Percentiles rank a stretch among this genome's conserved stretches.
These are phyloP conservation scores for Ptychochromis oligacanthus DNA, from an alignment of 2,113 vertebrate species.

Conservation along the genomic window DNA sequence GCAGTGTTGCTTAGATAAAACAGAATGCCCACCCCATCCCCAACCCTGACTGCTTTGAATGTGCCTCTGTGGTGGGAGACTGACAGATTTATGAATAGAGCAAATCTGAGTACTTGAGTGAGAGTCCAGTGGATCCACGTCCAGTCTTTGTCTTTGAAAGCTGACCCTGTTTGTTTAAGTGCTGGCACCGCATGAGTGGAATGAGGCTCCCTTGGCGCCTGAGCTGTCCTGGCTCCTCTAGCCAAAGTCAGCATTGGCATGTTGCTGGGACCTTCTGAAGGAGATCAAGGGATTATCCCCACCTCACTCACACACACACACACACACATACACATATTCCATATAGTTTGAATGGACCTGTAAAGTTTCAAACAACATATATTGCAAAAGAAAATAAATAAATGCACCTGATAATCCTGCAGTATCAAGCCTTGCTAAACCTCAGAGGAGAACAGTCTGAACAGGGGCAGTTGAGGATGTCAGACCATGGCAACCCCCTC, in stretches of 20 bases:
- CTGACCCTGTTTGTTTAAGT: conserved; percentile 76
- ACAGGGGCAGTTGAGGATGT: conserved; percentile 24
- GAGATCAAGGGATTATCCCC: conserved; percentile 66
- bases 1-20: conserved; percentile 8
- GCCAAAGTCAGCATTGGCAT: conserved; percentile 75
- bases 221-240: conserved; percentile 50
- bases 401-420: neutral
- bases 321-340: conserved; percentile 20
- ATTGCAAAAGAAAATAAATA: neutral
- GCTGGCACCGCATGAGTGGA: conserved; percentile 69
- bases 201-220: conserved; percentile 56
- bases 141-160: conserved; percentile 69
- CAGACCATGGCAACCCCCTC: neutral
- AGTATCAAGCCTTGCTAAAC: neutral
- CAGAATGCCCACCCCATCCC: neutral
- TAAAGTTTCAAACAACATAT: neutral
- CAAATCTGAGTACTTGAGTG: conserved; percentile 40
- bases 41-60: conserved; percentile 34
- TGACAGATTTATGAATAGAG: conserved; percentile 60
- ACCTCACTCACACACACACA: conserved; percentile 15
- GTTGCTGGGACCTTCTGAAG: conserved; percentile 58
- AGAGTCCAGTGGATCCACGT: conserved; percentile 63
- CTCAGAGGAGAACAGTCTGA: conserved; percentile 41
- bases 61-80: conserved; percentile 15
- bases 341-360: neutral